Base-by-base conservation (phyloP, 2,113 vertebrate species). In the Austrofundulus limnaeus region DNA sequence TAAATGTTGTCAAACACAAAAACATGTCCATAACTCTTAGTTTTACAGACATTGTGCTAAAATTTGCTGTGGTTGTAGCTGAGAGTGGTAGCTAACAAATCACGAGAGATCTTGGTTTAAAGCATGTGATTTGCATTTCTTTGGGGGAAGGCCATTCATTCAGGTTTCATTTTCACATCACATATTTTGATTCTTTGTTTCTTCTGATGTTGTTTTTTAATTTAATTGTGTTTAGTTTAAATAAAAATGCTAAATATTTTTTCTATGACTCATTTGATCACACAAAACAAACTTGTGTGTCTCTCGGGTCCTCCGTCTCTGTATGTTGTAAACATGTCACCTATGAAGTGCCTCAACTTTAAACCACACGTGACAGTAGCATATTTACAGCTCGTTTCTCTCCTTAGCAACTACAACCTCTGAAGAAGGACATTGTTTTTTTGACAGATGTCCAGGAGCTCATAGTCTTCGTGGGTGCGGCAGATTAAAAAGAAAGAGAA, bases 391-490 rank as follows among this genome's bases (percentile, higher is more conserved):
- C 2, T 16, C 38, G 24, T 51, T 21, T 70, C 13, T 12, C 24
- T 47, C 49, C 48, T 25, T 19, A 15, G 49, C 0, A 12, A 46
- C 28, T 15, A 1, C 16, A 42, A 63, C 50, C 16, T 11, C 7
- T 46, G 43, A 56, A 41, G 20, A 24, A n/a, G 28, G 17, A 20
- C 50, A 51, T 21, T 28, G 58, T 50, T 61, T 21, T 31, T 65
- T 50, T 61, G 55, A 65, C 37, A 57, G 62, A 41, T 46, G 52
- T 39, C 56, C 7, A 42, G 21, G 14, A 25, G 25, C 3, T 28
- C 25, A 3, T 4, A 7, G 25, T 48, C 52, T 14, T 58, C 1
- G 12, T 39, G 28, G 75, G 81, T 66, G 75, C 62, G 75, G 47
- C 25, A 17, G 17, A 50, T 72, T 28, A 28, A 28, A 28, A 28